Evolutionary conservation across 2,797 vertebrate genomes (phyloP).

Genomic region (Gorsachius magnificus): DNA sequence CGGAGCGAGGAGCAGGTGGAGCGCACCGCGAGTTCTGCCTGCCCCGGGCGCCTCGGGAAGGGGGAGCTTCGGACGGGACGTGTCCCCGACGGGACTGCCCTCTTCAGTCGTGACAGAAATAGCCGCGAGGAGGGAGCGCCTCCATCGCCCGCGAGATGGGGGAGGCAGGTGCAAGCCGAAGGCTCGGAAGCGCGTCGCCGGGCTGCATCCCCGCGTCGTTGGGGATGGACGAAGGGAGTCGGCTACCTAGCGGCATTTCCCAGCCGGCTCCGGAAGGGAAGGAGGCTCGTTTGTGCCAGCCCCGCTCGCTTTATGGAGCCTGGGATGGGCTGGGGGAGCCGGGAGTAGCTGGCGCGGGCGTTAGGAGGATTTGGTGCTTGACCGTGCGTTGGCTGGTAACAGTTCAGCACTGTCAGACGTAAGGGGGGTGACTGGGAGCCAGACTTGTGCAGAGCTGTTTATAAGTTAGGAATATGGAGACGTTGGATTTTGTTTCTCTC

Average conservation of each 20-base stretch:
- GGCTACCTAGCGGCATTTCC: fast-evolving
- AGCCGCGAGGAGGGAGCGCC: background rate
- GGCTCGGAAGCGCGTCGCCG: fast-evolving
- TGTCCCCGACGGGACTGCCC: background rate
- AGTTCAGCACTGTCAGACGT: background rate
- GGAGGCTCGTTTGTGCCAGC: too few relatives aligned
- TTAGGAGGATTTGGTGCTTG: background rate
- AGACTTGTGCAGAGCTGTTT: background rate
- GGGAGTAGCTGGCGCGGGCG: background rate
- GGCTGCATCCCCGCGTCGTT: background rate
- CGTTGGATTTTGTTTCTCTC: background rate
- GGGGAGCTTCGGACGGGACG: background rate
- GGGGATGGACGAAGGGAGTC: background rate
- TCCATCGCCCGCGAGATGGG: background rate
- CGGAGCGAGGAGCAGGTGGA: background rate
- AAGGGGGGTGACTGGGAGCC: background rate
- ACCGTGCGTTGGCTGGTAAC: fast-evolving
- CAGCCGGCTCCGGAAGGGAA: background rate
- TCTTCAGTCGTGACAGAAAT: background rate
- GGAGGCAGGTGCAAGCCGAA: background rate
- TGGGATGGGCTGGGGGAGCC: background rate
- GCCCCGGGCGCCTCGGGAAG: background rate
- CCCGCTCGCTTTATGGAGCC: background rate
- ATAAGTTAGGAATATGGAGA: background rate
- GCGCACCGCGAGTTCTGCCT: background rate